Evolutionary conservation across 2,797 vertebrate species (phyloP).

Genomic region (Liasis olivaceus): DNA sequence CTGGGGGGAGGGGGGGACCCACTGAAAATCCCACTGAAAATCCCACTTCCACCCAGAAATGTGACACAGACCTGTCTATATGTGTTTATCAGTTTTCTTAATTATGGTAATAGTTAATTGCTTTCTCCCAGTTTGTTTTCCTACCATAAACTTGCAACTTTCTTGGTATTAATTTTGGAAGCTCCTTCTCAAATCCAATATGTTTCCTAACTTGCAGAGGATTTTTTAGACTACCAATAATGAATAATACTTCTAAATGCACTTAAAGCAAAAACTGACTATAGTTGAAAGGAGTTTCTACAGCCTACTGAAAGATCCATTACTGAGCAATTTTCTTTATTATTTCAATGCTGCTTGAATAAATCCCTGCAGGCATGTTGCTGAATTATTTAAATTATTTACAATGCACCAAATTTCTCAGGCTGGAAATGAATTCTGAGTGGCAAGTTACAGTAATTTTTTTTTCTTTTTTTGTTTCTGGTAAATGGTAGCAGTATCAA

Average conservation of each 20-base stretch:
- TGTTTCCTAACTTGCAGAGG: not conserved
- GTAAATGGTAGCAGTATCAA: not conserved
- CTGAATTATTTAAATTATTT: slow-evolving; percentile 37
- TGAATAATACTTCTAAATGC: not conserved
- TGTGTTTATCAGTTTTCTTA: not conserved
- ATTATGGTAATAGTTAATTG: not conserved
- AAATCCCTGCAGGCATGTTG: slow-evolving; percentile 5
- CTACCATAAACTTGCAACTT: not conserved
- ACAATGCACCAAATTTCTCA: slow-evolving; percentile 9
- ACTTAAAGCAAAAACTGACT: not conserved
- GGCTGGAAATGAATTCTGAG: slow-evolving; percentile 13
- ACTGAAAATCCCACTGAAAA: not conserved
- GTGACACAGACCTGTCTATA: not conserved
- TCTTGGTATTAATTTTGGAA: not conserved
- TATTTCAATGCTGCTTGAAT: not conserved
- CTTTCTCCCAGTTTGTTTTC: not conserved
- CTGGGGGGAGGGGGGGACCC: no score
- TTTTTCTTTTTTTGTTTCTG: not conserved
- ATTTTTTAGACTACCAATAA: not conserved
- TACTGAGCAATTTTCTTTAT: slow-evolving; percentile 10
- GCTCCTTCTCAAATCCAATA: not conserved
- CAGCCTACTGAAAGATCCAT: not conserved
- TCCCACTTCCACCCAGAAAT: not conserved
- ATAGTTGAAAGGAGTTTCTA: not conserved
- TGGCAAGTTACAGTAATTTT: not conserved